Evolutionary conservation across 2,797 vertebrate species (phyloP), one percentile per base, ranked within the genome.

Genomic region (Hoplostethus atlanticus): DNA sequence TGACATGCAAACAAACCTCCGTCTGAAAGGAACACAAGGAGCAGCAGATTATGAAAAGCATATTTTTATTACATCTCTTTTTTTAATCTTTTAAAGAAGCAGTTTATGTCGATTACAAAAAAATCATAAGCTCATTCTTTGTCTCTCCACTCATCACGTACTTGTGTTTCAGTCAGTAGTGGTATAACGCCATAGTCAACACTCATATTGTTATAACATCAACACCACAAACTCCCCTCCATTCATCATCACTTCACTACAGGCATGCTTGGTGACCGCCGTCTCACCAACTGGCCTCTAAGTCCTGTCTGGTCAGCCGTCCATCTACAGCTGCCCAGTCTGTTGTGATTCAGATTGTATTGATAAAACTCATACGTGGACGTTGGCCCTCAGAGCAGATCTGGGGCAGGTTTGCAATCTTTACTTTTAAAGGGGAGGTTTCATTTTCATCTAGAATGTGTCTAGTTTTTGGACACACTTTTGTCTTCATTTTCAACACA

Each of bases 91-190:
- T 55, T 64, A 30, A 79, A 72, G 38, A 61, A 74, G 40, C 48
- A 36, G 30, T 15, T 75, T 73, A 55, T n/a, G 56, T 68, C 8
- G 16, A 54, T n/a, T 66, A 77, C 31, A 76, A 80, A 67, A 67
- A 69, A 55, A 73, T 21, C 40, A 11, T 0, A 56, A 30, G 11
- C 2, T 44, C 7, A 9, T 6, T 34, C 21, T 21, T 21, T 21
- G 21, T 34, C 3, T 5, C 34, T 6, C 40, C 1, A 56, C 16
- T 55, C 8, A 6, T 52, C 7, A 61, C 2, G 51, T 34, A 1
- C 54, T 16, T 59, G 34, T 61, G 47, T 69, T 71, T 55, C 30
- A 63, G 50, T 48, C 36, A 9, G 4, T 42, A 68, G 60, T 38
- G 36, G 36, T 60, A 48, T 12, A 42, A 12, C 10, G 12, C 40